Conservation (phyloP, 2,888 invertebrate species). For the Latrodectus hesperus region DNA sequence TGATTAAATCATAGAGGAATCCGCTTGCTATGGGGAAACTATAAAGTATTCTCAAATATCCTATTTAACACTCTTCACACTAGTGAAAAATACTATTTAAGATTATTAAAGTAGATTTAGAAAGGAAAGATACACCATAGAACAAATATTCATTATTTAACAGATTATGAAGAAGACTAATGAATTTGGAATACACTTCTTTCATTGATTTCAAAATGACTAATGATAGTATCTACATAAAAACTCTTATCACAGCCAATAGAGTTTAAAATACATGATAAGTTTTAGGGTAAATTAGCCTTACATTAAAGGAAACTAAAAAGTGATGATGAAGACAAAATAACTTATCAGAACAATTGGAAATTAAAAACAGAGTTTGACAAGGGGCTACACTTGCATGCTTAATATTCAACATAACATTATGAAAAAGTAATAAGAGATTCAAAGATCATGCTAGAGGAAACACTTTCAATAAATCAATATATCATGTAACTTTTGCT, state of each 20-base stretch:
- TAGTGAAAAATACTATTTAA: background rate
- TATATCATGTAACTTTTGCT: background rate
- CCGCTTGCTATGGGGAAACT: background rate
- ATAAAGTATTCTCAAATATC: slow-evolving; percentile 8
- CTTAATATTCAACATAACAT: background rate
- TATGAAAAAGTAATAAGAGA: background rate
- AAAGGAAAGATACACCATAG: background rate
- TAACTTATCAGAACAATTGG: background rate
- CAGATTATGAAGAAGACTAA: background rate
- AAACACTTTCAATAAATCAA: background rate
- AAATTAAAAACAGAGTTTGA: background rate
- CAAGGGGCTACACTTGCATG: background rate
- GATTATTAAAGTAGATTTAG: background rate
- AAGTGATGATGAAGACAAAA: background rate
- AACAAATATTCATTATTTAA: background rate
- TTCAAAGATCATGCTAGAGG: background rate
- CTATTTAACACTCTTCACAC: background rate
- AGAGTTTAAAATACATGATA: background rate
- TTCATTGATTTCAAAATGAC: background rate
- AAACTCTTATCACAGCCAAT: background rate
- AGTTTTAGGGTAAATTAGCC: background rate
- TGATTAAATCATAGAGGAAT: slow-evolving; percentile 29
- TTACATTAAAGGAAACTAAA: background rate
- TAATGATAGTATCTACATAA: background rate
- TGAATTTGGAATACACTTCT: background rate